Conservation (phyloP, 1,140 invertebrate species). For the Amphibalanus amphitrite region DNA sequence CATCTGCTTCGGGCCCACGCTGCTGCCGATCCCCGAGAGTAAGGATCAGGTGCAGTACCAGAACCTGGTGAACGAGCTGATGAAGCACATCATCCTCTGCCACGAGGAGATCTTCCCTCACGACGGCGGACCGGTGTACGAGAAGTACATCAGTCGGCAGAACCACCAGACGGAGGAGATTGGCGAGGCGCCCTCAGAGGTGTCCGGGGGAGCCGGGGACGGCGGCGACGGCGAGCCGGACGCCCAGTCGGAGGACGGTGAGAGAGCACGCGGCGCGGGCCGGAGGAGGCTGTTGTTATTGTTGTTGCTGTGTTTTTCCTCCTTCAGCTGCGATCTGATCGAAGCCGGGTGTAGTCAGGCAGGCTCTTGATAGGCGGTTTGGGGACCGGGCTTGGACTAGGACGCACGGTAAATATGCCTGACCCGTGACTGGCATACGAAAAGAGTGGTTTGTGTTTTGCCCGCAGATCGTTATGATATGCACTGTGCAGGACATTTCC, state of each 20-base stretch:
- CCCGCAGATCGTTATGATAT: too few relatives aligned
- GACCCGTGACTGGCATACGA: too few relatives aligned
- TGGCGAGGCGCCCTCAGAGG: constrained; percentile 50
- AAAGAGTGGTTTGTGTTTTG: too few relatives aligned
- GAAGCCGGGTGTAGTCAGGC: too few relatives aligned
- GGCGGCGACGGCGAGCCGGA: constrained; percentile 14
- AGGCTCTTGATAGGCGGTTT: too few relatives aligned
- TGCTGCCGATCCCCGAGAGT: constrained; percentile 87
- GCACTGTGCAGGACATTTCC: too few relatives aligned
- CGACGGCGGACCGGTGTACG: constrained; percentile 47
- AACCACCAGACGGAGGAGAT: constrained; percentile 35
- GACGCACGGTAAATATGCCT: too few relatives aligned
- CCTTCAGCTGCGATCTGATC: too few relatives aligned
- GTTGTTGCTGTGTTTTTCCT: too few relatives aligned
- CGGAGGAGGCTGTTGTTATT: too few relatives aligned
- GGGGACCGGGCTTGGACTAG: too few relatives aligned
- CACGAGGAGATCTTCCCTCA: constrained; percentile 74
- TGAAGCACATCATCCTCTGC: constrained; percentile 81
- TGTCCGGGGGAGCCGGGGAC: constrained; percentile 10
- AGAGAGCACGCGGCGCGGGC: constrained; percentile 7
- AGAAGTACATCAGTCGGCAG: constrained; percentile 58
- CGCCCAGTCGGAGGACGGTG: constrained; percentile 18
- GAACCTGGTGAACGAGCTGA: constrained; percentile 82
- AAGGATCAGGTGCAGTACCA: constrained; percentile 89
- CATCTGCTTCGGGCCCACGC: constrained; percentile 92